Evolutionary conservation across 2,113 vertebrate genomes (phyloP), one percentile per base, ranked within the genome.

Genomic region (Puntigrus tetrazona): DNA sequence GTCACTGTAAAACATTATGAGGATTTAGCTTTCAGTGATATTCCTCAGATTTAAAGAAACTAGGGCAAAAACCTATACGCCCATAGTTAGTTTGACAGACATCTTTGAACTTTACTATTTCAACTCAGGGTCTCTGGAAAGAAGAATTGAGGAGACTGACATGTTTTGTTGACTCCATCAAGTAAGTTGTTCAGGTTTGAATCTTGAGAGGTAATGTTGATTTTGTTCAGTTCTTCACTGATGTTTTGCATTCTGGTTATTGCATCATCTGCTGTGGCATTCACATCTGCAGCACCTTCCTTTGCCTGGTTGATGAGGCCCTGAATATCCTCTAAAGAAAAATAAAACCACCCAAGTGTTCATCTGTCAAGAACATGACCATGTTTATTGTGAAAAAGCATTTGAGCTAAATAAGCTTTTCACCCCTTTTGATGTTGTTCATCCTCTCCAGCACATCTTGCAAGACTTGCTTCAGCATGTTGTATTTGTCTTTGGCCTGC

Each of bases 351-450:
- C 50, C 7, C 59, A 27, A 14, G 20, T 79, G 47, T 55, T 69
- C 41, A 86, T 13, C 4, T 65, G 59, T 18, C 7, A 29, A 25
- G 9, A 61, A 5, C 67, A 7, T 11, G 25, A 63, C 11, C 22
- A 59, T 50, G 74, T 5, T 59, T 65, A 20, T 0, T 50, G 25
- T 34, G 25, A 11, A 18, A 34, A 61, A 22, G 31, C 8, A 2
- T 65, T 3, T 22, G 14, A 22, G 7, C 5, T 25, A 43, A 43
- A 73, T 10, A 3, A 50, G 27, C 7, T 22, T 59, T 73, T 81
- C 31, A 97, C 96, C 96, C 95, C 92, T 91, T 83, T 90, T 92
- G 84, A 97, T 95, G 31, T 91, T 79, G 0, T 57, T 90, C 27
- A 96, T 91, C 9, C 92, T 85, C 25, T 90, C 84, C 0, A 78